Base-by-base conservation (phyloP, 2,888 invertebrate species). In the Andrena flavipes region DNA sequence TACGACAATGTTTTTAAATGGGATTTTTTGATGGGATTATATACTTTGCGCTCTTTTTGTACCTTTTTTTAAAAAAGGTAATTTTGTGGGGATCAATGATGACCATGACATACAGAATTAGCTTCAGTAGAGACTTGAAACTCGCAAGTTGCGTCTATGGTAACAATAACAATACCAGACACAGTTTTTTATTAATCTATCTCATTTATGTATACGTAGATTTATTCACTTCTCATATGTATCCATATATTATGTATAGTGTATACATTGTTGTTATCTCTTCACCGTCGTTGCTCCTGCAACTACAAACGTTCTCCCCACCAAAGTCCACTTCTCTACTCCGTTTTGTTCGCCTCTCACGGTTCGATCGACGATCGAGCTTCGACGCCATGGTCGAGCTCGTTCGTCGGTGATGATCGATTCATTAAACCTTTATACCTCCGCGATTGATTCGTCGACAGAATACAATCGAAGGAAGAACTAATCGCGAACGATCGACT, bases 101-200 rank as follows among this genome's bases (percentile, higher is more conserved):
- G 16, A 42, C 42, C 42, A 1, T 42, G 1, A 16, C 4, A 42
- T 4, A 42, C 13, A 42, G 42, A 42, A 42, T 42, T 42, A 42
- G 16, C 16, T 16, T 42, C 16, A 42, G 16, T 42, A 16, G 16
- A 42, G n/a, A 30, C 30, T 13, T n/a, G 16, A 51, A 51, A 70
- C 10, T 23, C 54, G 10, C 10, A 59, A 26, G 30, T 48, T n/a
- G 7, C 16, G 13, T 35, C 20, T 51, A 48, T 7, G 29, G 48
- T 56, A 76, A 77, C 84, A 89, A 88, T 87, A 88, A 90, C 87
- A 90, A 88, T 48, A 64, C 86, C 87, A 90, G 86, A 90, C 82
- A 87, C 62, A 23, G n/a, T 91, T 91, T 91, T 88, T 91, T 92
- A 91, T 90, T 91, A 87, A 91, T 90, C 91, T 92, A 92, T 92